Conservation (phyloP, 2,113 vertebrate species). For the Cettia cetti region DNA sequence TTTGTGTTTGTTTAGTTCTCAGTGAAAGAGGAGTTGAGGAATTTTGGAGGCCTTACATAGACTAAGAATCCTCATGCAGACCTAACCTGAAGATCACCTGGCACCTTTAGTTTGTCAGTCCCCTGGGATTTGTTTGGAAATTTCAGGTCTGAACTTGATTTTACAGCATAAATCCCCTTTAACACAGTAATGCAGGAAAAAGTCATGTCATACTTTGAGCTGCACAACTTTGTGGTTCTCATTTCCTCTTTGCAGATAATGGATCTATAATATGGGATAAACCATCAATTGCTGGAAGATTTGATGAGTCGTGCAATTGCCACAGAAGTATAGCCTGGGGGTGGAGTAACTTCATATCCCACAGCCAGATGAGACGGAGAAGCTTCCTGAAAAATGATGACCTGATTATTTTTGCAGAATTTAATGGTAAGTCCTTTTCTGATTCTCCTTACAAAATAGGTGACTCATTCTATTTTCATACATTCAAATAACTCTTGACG, state of each 20-base stretch:
- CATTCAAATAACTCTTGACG: not conserved
- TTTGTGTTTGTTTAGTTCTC: not conserved
- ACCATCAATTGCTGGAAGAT: conserved; percentile 71
- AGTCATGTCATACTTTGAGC: not conserved
- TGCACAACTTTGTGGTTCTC: not conserved
- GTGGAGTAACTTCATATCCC: conserved; percentile 81
- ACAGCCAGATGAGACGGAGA: conserved; percentile 72
- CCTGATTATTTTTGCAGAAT: conserved; percentile 84
- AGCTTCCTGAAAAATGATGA: conserved; percentile 86
- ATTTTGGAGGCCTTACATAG: no score
- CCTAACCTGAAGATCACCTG: no score
- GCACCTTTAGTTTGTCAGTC: no score
- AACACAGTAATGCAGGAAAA: not conserved
- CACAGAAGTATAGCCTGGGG: conserved; percentile 58
- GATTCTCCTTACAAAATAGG: not conserved
- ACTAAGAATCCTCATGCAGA: no score
- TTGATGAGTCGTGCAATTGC: conserved; percentile 70
- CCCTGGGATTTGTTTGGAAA: not conserved
- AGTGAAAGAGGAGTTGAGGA: no score
- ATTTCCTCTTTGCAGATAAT: conserved; percentile 46
- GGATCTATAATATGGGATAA: conserved; percentile 73
- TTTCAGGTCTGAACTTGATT: not conserved
- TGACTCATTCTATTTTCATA: not conserved
- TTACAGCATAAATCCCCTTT: not conserved
- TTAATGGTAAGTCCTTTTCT: conserved; percentile 73